Conservation (phyloP, 2,113 vertebrate genomes). For the Caretta caretta region DNA sequence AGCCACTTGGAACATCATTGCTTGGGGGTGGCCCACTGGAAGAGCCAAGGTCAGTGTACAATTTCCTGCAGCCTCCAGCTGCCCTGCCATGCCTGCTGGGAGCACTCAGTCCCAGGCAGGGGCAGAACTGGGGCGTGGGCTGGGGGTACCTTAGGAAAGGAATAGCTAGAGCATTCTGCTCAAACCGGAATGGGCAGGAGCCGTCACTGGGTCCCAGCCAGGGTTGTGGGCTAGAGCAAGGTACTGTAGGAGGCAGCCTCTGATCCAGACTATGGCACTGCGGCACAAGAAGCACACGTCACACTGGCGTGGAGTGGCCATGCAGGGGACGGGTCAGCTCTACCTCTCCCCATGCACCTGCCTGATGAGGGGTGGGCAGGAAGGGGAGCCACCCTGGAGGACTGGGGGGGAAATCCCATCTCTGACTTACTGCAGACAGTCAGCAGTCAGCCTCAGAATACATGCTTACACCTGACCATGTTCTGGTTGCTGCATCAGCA, state of each 20-base stretch:
- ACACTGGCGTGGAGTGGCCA: too few relatives aligned
- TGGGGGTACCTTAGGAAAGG: fast-evolving
- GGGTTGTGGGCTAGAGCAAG: not conserved
- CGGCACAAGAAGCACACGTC: not conserved
- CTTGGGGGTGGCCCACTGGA: too few relatives aligned
- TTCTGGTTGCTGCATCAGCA: too few relatives aligned
- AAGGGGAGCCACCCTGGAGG: too few relatives aligned
- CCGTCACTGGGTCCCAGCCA: not conserved
- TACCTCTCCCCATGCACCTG: too few relatives aligned
- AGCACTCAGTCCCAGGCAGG: fast-evolving
- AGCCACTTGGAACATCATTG: too few relatives aligned
- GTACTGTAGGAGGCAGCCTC: not conserved
- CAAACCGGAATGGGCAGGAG: not conserved
- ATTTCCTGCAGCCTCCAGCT: not conserved
- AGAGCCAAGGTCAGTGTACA: not conserved
- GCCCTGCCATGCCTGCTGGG: not conserved
- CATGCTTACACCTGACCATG: too few relatives aligned
- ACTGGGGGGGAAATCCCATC: too few relatives aligned
- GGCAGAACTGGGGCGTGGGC: fast-evolving
- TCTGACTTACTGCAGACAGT: too few relatives aligned
- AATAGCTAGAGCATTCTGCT: not conserved
- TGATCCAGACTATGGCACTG: not conserved
- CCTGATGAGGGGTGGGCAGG: too few relatives aligned
- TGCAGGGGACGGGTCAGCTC: too few relatives aligned
- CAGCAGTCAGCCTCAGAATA: too few relatives aligned